Conservation (phyloP, 1,140 invertebrate species). For the Heliconius himera region DNA sequence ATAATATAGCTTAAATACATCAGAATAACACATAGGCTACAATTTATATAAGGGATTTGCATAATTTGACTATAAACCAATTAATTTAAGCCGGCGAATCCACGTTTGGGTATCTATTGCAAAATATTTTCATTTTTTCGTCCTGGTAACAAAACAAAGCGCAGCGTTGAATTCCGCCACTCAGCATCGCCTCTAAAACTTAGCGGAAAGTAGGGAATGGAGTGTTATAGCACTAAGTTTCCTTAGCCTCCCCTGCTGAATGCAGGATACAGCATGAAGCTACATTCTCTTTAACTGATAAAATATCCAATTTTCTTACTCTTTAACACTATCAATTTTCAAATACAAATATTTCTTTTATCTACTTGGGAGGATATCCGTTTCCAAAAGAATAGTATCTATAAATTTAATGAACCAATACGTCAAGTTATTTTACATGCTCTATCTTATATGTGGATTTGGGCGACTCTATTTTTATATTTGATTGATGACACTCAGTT, state of each 20-base stretch:
- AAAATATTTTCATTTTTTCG: too few relatives aligned
- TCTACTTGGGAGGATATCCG: not conserved
- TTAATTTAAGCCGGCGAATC: too few relatives aligned
- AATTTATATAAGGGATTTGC: too few relatives aligned
- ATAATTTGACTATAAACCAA: too few relatives aligned
- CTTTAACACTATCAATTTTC: too few relatives aligned
- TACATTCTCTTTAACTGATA: too few relatives aligned
- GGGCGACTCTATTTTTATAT: not conserved
- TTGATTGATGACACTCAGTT: not conserved
- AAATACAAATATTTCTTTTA: not conserved
- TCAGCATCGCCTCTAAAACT: not conserved
- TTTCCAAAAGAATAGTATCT: not conserved
- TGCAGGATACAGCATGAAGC: too few relatives aligned
- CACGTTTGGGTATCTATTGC: too few relatives aligned
- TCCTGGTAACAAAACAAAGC: not conserved
- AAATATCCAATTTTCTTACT: too few relatives aligned
- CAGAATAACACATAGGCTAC: too few relatives aligned
- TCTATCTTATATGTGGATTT: not conserved
- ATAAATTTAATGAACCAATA: not conserved
- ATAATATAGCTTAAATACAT: too few relatives aligned
- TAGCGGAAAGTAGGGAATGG: not conserved
- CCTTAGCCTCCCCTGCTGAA: too few relatives aligned
- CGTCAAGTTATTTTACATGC: slow-evolving; percentile 2
- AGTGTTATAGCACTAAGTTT: not conserved
- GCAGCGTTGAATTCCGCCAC: not conserved